phyloP scores from a whole-genome alignment of 2,888 invertebrate genomes.

The Clistopyga incitator region DNA sequence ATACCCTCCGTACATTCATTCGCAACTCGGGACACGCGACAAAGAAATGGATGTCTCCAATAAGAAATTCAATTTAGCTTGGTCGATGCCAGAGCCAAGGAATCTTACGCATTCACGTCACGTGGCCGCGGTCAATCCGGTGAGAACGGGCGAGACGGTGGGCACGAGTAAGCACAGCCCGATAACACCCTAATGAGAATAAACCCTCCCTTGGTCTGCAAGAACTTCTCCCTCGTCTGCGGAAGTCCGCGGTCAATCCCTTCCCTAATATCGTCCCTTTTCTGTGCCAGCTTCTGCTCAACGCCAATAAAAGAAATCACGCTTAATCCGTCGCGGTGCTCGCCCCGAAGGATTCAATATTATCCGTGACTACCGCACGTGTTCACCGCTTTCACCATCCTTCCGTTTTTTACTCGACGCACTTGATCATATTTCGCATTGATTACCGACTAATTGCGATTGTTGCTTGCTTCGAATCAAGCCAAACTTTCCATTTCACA shows the following conservation, averaged over 20 bases:
- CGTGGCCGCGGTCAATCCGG: conserved; percentile 53
- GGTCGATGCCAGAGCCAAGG: conserved; percentile 16
- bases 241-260: conserved; percentile 24
- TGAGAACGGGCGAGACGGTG: conserved; percentile 41
- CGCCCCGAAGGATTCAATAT: conserved; percentile 42
- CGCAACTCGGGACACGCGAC: conserved; percentile 36
- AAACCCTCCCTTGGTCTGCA: conserved; percentile 36
- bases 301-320: conserved; percentile 55
- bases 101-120: conserved; percentile 49
- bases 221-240: conserved; percentile 40
- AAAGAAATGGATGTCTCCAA: conserved; percentile 56
- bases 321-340: conserved; percentile 36
- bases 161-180: conserved; percentile 36
- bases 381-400: not conserved
- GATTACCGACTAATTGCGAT: not conserved
- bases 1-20: conserved; percentile 14
- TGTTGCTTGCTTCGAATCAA: not conserved
- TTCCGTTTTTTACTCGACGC: conserved; percentile 1
- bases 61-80: conserved; percentile 58
- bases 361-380: conserved; percentile 37
- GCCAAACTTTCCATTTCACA: not conserved
- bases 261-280: conserved; percentile 25
- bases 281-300: conserved; percentile 34
- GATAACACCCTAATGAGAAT: conserved; percentile 58
- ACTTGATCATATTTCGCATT: conserved; percentile 1